Evolutionary conservation across 2,888 invertebrate genomes (phyloP), one percentile per base, ranked within the genome.

Genomic region (Venustoraphidia nigricollis): DNA sequence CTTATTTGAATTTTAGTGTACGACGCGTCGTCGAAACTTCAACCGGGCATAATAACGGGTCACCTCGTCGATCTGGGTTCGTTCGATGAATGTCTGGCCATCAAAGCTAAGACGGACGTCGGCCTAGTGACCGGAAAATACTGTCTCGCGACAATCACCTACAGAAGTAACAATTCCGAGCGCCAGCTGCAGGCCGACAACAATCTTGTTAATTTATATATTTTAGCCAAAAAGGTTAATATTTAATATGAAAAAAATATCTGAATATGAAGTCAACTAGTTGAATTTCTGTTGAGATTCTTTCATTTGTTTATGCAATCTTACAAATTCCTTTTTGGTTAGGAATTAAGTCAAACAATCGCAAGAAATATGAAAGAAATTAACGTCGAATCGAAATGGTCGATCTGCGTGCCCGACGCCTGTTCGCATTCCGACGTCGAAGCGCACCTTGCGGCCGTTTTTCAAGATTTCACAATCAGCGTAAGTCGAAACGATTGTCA

Each of bases 21-120:
- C 10, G 67, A 67, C 47, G 54, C 66, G 43, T 67, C 68, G 66
- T 67, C 68, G 13, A 64, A 65, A 35, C 36, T 66, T 44, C 67
- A 66, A 1, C 51, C 65, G 2, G 66, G 67, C 34, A 53, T 66
- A 10, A 57, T 65, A 48, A 59, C 58, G 57, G 66, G 67, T 8
- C 63, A 66, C 53, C 46, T 57, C 8, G 58, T 62, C 36, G 65
- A 66, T 49, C 61, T 67, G 56, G 67, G 67, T 1, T 60, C 61
- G 43, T 66, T 60, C 50, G 66, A 67, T 49, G 63, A 67, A 53
- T 67, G 67, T 44, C 54, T 66, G 39, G 36, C 34, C 10, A 4
- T 44, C 10, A 34, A 44, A 34, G 44, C 11, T 9, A 36, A 11
- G 4, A 35, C 13, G 8, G 13, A 13, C 10, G 14, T 34, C 9